Evolutionary conservation across 2,888 invertebrate species (phyloP).

Genomic region (Sarcophaga subvicina): DNA sequence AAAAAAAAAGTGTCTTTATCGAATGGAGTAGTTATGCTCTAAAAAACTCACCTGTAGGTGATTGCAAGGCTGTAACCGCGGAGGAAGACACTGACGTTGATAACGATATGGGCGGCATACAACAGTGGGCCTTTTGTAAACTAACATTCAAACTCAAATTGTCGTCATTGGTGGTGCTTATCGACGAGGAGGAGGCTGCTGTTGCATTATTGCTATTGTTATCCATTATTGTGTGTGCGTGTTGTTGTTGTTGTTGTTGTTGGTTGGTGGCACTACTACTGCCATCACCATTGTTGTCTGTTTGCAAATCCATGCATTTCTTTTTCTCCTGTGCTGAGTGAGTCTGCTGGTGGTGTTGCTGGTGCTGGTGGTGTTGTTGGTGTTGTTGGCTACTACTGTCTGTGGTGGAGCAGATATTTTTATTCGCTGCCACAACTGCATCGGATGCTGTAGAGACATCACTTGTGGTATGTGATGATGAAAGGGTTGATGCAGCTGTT

Average conservation of each 20-base stretch:
- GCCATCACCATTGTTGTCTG: conserved; percentile 71
- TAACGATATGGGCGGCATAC: conserved; percentile 70
- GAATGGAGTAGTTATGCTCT: neutral
- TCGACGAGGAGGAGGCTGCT: neutral
- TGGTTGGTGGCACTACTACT: too few relatives aligned
- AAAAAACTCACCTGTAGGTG: conserved; percentile 51
- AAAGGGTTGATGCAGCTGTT: conserved; percentile 60
- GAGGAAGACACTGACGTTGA: conserved; percentile 66
- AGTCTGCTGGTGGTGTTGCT: conserved; percentile 22
- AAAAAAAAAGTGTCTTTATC: neutral
- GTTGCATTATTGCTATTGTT: conserved; percentile 12
- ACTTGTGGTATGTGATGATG: conserved; percentile 61
- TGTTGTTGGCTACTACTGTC: conserved; percentile 33
- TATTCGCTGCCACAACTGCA: conserved; percentile 55
- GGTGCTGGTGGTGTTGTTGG: neutral
- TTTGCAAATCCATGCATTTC: conserved; percentile 75
- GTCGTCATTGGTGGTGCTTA: conserved; percentile 18
- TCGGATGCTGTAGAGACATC: conserved; percentile 67
- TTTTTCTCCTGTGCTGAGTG: conserved; percentile 74
- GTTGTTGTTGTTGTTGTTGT: conserved; percentile 72
- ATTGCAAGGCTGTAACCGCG: conserved; percentile 59
- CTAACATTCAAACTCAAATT: conserved; percentile 51
- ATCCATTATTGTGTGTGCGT: conserved; percentile 50
- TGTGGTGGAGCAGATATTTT: conserved; percentile 71
- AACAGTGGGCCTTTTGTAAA: conserved; percentile 74